Evolutionary conservation across 1,140 invertebrate species (phyloP).

Genomic region (Mamestra configurata): DNA sequence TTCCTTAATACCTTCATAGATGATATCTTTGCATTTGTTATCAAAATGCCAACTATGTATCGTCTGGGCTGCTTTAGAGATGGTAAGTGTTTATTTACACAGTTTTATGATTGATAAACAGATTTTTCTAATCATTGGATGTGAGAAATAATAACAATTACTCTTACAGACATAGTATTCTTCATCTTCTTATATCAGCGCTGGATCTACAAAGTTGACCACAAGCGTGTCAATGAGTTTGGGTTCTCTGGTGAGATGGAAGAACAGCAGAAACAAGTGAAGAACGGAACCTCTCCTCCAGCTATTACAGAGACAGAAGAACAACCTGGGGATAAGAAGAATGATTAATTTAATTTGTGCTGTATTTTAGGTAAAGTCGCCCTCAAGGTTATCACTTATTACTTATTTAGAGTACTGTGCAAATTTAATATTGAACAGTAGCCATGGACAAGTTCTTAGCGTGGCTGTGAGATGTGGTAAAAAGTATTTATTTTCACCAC

Average conservation of each 20-base stretch:
- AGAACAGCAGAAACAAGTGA: slow-evolving; percentile 79
- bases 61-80: slow-evolving; percentile 98
- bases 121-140: too few species aligned
- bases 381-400: slow-evolving; percentile 26
- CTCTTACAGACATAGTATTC: slow-evolving; percentile 97
- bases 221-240: slow-evolving; percentile 98
- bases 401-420: slow-evolving; percentile 2
- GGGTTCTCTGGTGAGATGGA: slow-evolving; percentile 95
- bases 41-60: slow-evolving; percentile 99
- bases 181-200: slow-evolving; percentile 99
- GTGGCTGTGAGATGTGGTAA: neutral
- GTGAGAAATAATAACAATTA: slow-evolving; percentile 29
- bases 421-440: neutral
- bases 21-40: slow-evolving; percentile 99
- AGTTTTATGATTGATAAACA: slow-evolving; percentile 22
- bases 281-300: slow-evolving; percentile 69
- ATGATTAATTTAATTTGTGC: slow-evolving; percentile 73
- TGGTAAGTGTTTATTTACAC: slow-evolving; percentile 88
- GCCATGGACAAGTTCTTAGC: neutral
- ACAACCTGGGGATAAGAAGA: slow-evolving; percentile 80
- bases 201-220: slow-evolving; percentile 99
- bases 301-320: slow-evolving; percentile 74
- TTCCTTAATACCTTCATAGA: slow-evolving; percentile 99
- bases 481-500: neutral
- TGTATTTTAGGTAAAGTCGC: slow-evolving; percentile 13